Conservation (phyloP, 2,113 vertebrate species). For the Odontesthes bonariensis region DNA sequence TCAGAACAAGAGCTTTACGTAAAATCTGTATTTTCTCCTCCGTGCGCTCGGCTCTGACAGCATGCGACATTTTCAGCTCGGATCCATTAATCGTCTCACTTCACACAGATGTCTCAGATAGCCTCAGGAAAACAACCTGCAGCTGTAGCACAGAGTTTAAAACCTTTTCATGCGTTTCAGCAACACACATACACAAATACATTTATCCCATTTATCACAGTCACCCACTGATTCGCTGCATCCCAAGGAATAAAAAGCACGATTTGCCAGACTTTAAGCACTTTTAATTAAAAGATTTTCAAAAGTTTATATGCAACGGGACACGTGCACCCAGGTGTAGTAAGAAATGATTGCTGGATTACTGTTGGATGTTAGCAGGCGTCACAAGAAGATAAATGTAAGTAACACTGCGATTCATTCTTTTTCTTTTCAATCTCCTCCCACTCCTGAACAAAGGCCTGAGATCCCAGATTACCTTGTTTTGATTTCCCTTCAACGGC, state of each 20-base stretch:
- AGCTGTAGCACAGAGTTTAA: conserved; percentile 3
- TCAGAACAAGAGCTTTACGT: no score
- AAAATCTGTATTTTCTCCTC: neutral
- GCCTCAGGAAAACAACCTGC: neutral
- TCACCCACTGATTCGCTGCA: neutral
- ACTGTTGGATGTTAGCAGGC: neutral
- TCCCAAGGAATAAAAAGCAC: neutral
- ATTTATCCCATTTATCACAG: neutral
- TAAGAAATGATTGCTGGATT: neutral
- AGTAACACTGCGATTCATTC: no score
- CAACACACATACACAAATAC: neutral
- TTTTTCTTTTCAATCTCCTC: neutral
- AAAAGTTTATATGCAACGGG: neutral
- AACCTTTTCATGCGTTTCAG: no score
- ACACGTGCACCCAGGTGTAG: neutral
- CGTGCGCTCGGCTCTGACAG: neutral
- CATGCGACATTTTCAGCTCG: neutral
- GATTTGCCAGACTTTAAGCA: neutral
- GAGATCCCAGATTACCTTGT: neutral
- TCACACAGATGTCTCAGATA: conserved; percentile 23
- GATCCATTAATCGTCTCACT: neutral
- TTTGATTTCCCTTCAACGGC: neutral
- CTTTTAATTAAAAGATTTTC: neutral
- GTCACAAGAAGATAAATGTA: no score
- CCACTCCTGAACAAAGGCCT: neutral